These are phyloP conservation scores for Misgurnus anguillicaudatus DNA, from an alignment of 2,113 vertebrate species.

Conservation along the genomic window DNA sequence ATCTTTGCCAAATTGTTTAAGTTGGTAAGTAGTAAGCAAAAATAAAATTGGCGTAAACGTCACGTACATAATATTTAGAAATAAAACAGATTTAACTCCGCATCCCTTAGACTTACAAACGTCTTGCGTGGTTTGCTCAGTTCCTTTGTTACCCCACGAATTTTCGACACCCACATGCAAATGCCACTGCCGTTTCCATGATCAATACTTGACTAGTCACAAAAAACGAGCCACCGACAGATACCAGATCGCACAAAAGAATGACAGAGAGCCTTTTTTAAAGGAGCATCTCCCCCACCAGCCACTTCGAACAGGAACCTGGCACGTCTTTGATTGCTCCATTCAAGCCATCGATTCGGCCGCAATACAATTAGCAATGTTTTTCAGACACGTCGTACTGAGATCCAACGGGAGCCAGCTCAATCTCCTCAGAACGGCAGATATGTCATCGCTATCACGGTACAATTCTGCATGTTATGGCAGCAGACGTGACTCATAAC, in stretches of 20 bases:
- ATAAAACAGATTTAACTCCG: too few relatives aligned
- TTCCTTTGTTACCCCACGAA: not conserved
- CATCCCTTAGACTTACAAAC: too few relatives aligned
- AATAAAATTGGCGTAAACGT: not conserved
- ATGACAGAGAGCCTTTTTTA: slow-evolving; percentile 30
- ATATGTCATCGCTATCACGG: slow-evolving; percentile 19
- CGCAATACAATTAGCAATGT: slow-evolving; percentile 52
- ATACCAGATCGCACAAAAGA: slow-evolving; percentile 28
- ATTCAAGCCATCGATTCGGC: slow-evolving; percentile 53
- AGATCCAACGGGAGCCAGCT: slow-evolving; percentile 34
- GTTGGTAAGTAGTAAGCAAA: not conserved
- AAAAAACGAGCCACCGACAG: slow-evolving; percentile 39
- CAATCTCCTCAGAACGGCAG: not conserved
- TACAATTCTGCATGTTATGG: slow-evolving; percentile 28
- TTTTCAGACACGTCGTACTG: slow-evolving; percentile 30
- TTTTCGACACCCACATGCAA: slow-evolving; percentile 9
- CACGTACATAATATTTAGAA: not conserved
- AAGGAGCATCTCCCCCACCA: slow-evolving; percentile 28
- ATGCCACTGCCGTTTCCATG: slow-evolving; percentile 2
- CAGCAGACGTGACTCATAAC: slow-evolving; percentile 17
- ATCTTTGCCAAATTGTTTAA: too few relatives aligned
- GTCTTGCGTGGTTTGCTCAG: not conserved
- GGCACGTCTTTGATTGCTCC: slow-evolving; percentile 50
- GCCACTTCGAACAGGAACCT: slow-evolving; percentile 36
- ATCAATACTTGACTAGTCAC: slow-evolving; percentile 52